Evolutionary conservation across 2,888 invertebrate species (phyloP), one percentile per base, ranked within the genome.

Genomic region (Apantesis nais): DNA sequence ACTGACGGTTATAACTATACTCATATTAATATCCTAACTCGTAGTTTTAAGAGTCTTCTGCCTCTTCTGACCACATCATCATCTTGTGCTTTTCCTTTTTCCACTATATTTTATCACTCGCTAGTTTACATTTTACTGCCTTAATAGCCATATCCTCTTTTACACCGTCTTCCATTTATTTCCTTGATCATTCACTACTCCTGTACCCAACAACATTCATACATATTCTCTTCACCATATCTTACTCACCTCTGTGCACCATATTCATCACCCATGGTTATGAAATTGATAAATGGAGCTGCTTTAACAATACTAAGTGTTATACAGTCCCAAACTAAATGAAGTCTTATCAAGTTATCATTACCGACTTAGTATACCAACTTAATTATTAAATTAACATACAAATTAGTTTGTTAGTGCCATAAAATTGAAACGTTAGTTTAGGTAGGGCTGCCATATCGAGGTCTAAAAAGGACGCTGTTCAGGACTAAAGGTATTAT

Each of bases 371-470:
- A 68, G 60, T 44, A 12, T 65, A 66, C 62, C 65, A 66, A 64
- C 55, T 63, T 73, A 64, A 72, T 80, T 44, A 76, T 66, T 73
- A 62, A 39, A 74, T 76, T 78, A 73, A 70, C 67, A 73, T 72
- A 72, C 58, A 67, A 76, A 81, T 74, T 76, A 78, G 73, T 67
- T 75, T 34, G 25, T 74, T 74, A 79, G 82, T 80, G 80, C 80
- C 80, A 81, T 81, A 81, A 62, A 70, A 66, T 69, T 73, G 41
- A 64, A 72, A 66, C 63, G 29, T 69, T 72, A 73, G 67, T 44
- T 55, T 64, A 52, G 61, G 39, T 67, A 68, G 64, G 62, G 60
- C 12, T 31, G 60, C 44, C 66, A 67, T 61, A 31, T 62, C 62
- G 19, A 14, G 22, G 52, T 65, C 34, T 55, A 9, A n/a, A n/a